These are phyloP conservation scores for Pammene fasciana DNA, from an alignment of 2,888 invertebrate genomes.

Conservation along the genomic window DNA sequence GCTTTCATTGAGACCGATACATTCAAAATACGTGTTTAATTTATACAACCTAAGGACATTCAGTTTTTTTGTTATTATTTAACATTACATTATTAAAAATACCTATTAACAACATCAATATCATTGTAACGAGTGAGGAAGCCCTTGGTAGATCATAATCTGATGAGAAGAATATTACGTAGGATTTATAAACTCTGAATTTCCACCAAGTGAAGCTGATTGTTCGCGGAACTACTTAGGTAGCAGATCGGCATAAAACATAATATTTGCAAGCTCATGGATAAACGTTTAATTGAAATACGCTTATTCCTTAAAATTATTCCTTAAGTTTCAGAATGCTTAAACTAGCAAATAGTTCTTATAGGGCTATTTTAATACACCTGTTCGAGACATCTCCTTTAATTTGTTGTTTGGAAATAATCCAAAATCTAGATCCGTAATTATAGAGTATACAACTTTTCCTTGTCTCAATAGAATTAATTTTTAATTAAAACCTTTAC, in stretches of 20 bases:
- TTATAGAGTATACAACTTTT: conserved; percentile 5
- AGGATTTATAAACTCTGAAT: conserved; percentile 57
- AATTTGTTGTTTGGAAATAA: conserved; percentile 9
- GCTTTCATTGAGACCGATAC: background rate
- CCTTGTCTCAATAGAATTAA: conserved; percentile 10
- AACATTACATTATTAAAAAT: conserved; percentile 1
- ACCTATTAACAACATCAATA: conserved; percentile 30
- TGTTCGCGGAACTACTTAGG: conserved; percentile 42
- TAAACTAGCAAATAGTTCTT: background rate
- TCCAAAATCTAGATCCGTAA: conserved; percentile 5
- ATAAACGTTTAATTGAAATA: conserved; percentile 46
- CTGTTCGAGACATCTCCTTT: background rate
- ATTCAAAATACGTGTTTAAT: background rate
- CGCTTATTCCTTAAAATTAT: conserved; percentile 20
- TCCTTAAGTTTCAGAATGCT: background rate
- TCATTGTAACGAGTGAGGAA: conserved; percentile 47
- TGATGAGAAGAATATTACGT: conserved; percentile 59
- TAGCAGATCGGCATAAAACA: conserved; percentile 12
- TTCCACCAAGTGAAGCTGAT: conserved; percentile 45
- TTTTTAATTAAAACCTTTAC: conserved; percentile 45
- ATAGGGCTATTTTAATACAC: background rate
- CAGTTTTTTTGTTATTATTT: background rate
- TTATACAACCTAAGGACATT: background rate
- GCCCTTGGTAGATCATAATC: conserved; percentile 57
- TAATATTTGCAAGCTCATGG: conserved; percentile 49